Base-by-base conservation (phyloP, 1,140 invertebrate genomes). In the Drosophila equinoxialis region DNA sequence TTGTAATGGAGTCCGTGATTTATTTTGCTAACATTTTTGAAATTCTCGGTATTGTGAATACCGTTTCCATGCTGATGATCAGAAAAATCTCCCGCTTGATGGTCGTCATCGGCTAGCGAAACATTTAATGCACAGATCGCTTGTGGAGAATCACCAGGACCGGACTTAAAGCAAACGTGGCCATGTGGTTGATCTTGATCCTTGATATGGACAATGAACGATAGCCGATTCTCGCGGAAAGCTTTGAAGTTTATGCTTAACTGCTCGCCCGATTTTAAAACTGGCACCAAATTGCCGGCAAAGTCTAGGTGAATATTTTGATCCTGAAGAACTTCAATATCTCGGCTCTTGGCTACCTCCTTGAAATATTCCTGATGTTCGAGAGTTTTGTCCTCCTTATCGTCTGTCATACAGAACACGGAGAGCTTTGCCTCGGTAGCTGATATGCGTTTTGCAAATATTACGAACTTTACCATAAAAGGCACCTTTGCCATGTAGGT, bases 391-490 rank as follows among this genome's bases (percentile, higher is more conserved):
- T 99, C 98, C 91, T 99, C 98, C 85, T 98, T 98, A 89, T 99
- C 98, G 92, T 99, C 99, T 1, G 99, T 99, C 95, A 99, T 99
- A 90, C 98, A 99, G 93, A 99, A 98, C 79, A 99, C 96, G 61
- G 98, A 94, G 17, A 99, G 93, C 77, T 98, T 96, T 20, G 98
- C 98, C 93, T 99, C 98, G 7, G 96, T 93, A 13, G 95, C 93
- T 67, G 99, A 98, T 54, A 97, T 96, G 55, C 98, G 95, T 92
- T 99, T 99, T 0, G 98, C 97, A 91, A 99, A 99, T 14, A 99
- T 97, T 26, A 99, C 97, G 78, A 95, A 95, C 67, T 94, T 98
- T 33, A 98, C 97, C 97, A 99, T 98, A 92, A 99, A 99, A 10
- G 99, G 99, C 62, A 99, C 98, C 81, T 98, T 96, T 59, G 98